Evolutionary conservation across 2,797 vertebrate species (phyloP), one percentile per base, ranked within the genome.

Genomic region (Sylvia borin): DNA sequence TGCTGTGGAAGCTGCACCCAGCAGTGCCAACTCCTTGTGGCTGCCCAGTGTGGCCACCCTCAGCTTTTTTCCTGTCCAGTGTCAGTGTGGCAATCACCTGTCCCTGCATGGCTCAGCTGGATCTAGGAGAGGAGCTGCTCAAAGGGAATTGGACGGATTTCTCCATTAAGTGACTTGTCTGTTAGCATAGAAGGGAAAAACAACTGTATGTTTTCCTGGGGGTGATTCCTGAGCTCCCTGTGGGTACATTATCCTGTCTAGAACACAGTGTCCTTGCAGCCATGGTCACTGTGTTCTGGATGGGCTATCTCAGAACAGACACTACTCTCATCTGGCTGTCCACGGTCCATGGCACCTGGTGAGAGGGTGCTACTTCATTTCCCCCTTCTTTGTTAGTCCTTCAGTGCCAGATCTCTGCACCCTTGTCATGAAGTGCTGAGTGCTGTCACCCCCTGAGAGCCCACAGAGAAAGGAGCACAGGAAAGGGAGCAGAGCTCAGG

Each of bases 41-140:
- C 32, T 80, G n/a, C 65, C 32, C 0, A 0, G 0, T 70, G 36
- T 67, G 50, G 15, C 20, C 3, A 2, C 21, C 11, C 1, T 2
- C 10, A 60, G 20, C 17, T 29, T 58, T 75, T 47, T 61, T 76
- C 36, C 60, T 64, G 48, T 36, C 15, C 45, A 10, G 38, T 50
- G 26, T 78, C 65, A 60, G 17, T 65, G 26, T 73, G 61, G 13
- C 34, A 51, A 22, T 65, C 70, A 58, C 47, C n/a, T 73, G 66
- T 43, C 68, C 24, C 2, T 1, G 3, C n/a, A 11, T 8, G 43
- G 68, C 31, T 60, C 4, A 7, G 25, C n/a, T 74, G 40, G 45
- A 3, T 58, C 13, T 18, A 31, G 15, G 27, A 61, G 16, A 74
- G 54, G 68, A 45, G 13, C 27, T 76, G 26, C 90, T 90, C 38